Base-by-base conservation (phyloP, 1,140 invertebrate genomes). In the Argopecten irradians region DNA sequence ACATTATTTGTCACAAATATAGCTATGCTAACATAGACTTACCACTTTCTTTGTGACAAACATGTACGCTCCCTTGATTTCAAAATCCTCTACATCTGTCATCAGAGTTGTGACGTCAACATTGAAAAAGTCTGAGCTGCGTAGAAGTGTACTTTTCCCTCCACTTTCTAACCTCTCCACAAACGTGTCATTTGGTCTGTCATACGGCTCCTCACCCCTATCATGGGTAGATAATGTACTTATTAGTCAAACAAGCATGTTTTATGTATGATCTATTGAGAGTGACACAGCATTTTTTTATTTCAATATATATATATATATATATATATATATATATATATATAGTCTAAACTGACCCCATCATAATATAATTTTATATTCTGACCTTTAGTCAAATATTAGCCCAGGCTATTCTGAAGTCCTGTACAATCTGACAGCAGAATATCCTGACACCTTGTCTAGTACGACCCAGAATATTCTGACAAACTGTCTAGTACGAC, bases 41-140 rank as follows among this genome's bases (percentile, higher is more conserved):
- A 95, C 93, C 82, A 89, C 83, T 89, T 90, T 92, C 96, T 92
- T 97, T 0, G 97, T 97, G 0, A 97, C 98, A 96, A 98, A 98
- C 96, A 98, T 97, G 93, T 97, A 98, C 90, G 98, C 97, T 11
- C 97, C 97, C 93, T 97, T 97, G 3, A 98, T 96, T 94, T 97
- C 97, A 95, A 98, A 98, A 92, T 98, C 97, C 93, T 97, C 96
- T 9, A 98, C 97, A 90, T 97, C 96, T 0, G 96, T 95, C 39
- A 98, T 97, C 35, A 98, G 94, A 96, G 95, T 83, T 94, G 93
- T 89, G 89, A 88, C 32, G 43, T 85, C 16, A 13, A 8, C 11
- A 34, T 16, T 16, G 83, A 96, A 96, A 86, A 96, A 95, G 90
- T 94, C 92, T 86, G 88, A 89, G 90, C 96, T 96, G 35, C 97